Base-by-base conservation (phyloP, 2,888 invertebrate species). In the Amiota mariae region DNA sequence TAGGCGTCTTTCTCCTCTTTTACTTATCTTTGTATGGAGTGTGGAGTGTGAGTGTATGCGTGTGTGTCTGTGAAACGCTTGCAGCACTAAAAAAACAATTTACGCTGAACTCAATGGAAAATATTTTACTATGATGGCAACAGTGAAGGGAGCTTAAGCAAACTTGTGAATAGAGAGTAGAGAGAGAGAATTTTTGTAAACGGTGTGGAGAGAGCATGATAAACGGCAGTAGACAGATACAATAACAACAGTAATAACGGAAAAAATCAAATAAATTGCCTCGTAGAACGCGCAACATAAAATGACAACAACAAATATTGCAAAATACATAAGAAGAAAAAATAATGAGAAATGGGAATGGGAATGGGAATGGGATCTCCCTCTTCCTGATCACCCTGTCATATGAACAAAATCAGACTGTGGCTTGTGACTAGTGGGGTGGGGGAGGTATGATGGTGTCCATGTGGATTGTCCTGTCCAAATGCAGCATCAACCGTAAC, bases 221-320 rank as follows among this genome's bases (percentile, higher is more conserved):
- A 13, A 18, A 54, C n/a, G 54, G 57, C 24, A 66, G 18, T 18
- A 70, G 54, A 63, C 13, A 71, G 10, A 15, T 48, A 48, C 73
- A 47, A 15, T n/a, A 47, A 47, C 8, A 68, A 18, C 36, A 63
- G 46, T 13, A 46, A 11, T 36, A 63, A 46, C 24, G 46, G 36
- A 63, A 63, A 63, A 63, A 63, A 63, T 63, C 63, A 63, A 63
- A 63, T 63, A 63, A 63, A 63, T 63, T 63, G 63, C 36, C 18
- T 9, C 63, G 63, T 36, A 63, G 46, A 63, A 63, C 51, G 20
- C n/a, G 24, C 20, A 36, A 63, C 2, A 24, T 63, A 36, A 63
- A 36, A 18, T n/a, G 67, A 49, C 20, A 70, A 18, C 54, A 54
- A 63, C 18, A 36, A 63, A 18, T 13, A 20, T n/a, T 8, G 10